Evolutionary conservation across 1,140 invertebrate species (phyloP).

Genomic region (Doryteuthis pealeii): DNA sequence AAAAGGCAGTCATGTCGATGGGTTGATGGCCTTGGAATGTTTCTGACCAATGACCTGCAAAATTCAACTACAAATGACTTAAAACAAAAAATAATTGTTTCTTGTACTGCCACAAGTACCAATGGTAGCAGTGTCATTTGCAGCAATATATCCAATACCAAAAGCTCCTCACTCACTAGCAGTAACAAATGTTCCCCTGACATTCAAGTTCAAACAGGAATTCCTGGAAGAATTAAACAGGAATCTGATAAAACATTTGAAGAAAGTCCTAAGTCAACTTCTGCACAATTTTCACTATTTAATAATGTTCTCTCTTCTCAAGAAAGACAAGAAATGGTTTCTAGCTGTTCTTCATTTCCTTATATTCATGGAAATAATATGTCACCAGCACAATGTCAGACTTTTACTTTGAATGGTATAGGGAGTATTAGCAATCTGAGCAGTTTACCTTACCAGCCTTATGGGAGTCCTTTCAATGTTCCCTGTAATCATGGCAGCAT

Average conservation of each 20-base stretch:
- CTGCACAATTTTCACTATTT: background rate
- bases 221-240: background rate
- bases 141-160: too few species aligned
- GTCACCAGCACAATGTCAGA: slow-evolving; percentile 32
- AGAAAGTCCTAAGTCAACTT: too few species aligned
- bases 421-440: slow-evolving; percentile 31
- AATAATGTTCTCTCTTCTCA: background rate
- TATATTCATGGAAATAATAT: background rate
- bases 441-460: slow-evolving; percentile 22
- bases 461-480: slow-evolving; percentile 35
- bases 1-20: slow-evolving; percentile 15
- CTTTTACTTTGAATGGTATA: slow-evolving; percentile 34
- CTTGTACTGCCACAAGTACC: too few species aligned
- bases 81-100: slow-evolving; percentile 1
- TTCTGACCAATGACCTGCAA: background rate
- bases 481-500: slow-evolving; percentile 29
- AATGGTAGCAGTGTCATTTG: too few species aligned
- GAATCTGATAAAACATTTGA: background rate
- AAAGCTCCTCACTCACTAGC: too few species aligned
- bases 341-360: slow-evolving; percentile 5
- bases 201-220: background rate
- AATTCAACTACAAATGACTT: slow-evolving; percentile 7
- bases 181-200: background rate
- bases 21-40: slow-evolving; percentile 26
- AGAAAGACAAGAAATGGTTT: too few species aligned